Evolutionary conservation across 2,113 vertebrate genomes (phyloP), one percentile per base, ranked within the genome.

Genomic region (Hippocampus comes): DNA sequence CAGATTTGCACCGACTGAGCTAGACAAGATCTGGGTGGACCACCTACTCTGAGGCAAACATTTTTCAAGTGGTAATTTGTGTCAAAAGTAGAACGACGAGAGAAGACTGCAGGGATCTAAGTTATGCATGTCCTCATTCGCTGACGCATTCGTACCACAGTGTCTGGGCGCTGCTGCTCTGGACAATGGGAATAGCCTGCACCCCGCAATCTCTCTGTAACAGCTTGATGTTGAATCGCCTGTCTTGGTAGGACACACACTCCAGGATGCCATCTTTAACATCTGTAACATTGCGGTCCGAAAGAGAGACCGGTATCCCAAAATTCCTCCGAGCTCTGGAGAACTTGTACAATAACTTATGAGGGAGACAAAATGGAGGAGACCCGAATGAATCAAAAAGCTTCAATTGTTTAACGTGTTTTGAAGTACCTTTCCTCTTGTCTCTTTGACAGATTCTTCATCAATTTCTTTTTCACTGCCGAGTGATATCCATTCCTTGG

Each of bases 381-480:
- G 34, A 55, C 41, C 3, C 9, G 1, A 20, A 20, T 23, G 15
- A 5, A 68, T 41, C 18, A 41, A 41, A 12, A 49, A 41, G 64
- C 0, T 30, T n/a, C 3, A 5, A 25, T 23, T 17, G 74, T 61
- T 53, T 9, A 3, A 65, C 51, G 49, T 21, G 12, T 73, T 46
- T 63, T 71, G 46, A 10, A 61, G 64, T 79, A 74, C 88, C 84
- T 83, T 94, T 65, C 78, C 78, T 87, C 81, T 86, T 41, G 84
- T 77, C 23, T 93, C 91, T 59, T 76, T 93, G 71, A 93, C n/a
- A 2, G 91, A 92, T 85, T 96, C 95, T 49, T 95, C 93, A 25
- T 95, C 94, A 67, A 99, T 93, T 92, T 99, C 97, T 78, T 84
- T 84, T 80, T 97, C 95, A 0, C 96, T 99, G 63, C 96, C 95